Evolutionary conservation across 1,140 invertebrate species (phyloP), one percentile per base, ranked within the genome.

Genomic region (Zaprionus davidi): DNA sequence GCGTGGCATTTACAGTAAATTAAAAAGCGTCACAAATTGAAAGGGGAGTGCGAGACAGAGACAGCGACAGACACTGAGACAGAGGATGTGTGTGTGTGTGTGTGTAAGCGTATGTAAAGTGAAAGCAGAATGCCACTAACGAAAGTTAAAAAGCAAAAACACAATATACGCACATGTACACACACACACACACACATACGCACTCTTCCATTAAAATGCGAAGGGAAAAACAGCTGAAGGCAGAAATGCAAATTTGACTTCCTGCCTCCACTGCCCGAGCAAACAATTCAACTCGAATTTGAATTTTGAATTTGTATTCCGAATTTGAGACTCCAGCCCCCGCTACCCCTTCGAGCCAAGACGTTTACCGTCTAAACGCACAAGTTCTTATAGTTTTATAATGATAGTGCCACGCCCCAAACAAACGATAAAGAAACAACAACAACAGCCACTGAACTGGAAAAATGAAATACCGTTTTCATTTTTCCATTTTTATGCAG

Each of bases 171-270:
- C 41, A 67, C 55, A 51, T 53, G 22, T 22, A 72, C 44, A 3
- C 7, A 38, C 38, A 38, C 22, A 49, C 41, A 31, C 38, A 44
- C 26, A 49, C 44, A 63, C n/a, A 51, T 26, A 49, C 28, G 26
- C 55, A 20, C 28, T 41, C 38, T 41, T 6, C 5, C 41, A 38
- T 49, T 49, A 4, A 20, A 12, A 49, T 20, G 1, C 20, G 22
- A 12, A 28, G 36, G 56, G 7, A 53, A 60, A 65, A 68, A 70
- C 58, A 70, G 71, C 71, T 56, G 15, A 74, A 55, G 66, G 71
- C 71, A 22, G 63, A 74, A 69, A 74, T 69, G 71, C 71, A 63
- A 74, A 69, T 74, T 74, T 36, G 28, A 62, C 60, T 74, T 69
- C 31, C 51, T 34, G 15, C 44, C 59, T 34, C 28, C 65, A 41